Base-by-base conservation (phyloP, 2,113 vertebrate species). In the Callopanchax toddi region DNA sequence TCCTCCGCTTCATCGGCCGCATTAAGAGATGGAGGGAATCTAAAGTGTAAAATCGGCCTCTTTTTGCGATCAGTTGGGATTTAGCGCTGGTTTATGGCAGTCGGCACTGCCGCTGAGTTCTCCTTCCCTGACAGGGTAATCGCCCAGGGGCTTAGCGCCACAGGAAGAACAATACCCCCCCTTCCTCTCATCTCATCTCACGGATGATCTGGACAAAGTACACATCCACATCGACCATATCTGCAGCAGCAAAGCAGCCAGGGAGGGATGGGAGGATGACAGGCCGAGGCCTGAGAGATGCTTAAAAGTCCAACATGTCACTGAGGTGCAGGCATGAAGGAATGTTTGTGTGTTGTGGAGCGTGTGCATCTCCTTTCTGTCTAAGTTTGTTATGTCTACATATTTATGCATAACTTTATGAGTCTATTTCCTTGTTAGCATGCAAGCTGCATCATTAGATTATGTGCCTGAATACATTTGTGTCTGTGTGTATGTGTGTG, bases 41-140 rank as follows among this genome's bases (percentile, higher is more conserved):
- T 90, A 88, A 89, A 92, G 88, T 89, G 87, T 89, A 91, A 90
- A 91, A 90, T 91, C 89, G 86, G 80, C 88, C 87, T 91, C 85
- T 91, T 89, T 62, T 86, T 79, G 86, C 84, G 87, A 92, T 93
- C 90, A 91, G 78, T 89, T 89, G 89, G 91, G 91, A 93, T 93
- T 93, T 92, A 92, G 87, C 62, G 73, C 83, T 87, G 88, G 89
- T 89, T 91, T 86, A 84, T 93, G 91, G 92, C 89, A 93, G 90
- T 87, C 72, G 76, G 86, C 80, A 74, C 82, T 81, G 73, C 82
- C 62, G 79, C 87, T 86, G 87, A 89, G 83, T 90, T 86, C 74
- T 89, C 79, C 79, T 74, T 89, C 79, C 88, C 12, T 93, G 92
- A 92, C 91, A 93, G 89, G 88, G 91, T 93, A 93, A 93, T 93